These are phyloP conservation scores for Saguinus midas DNA, from an alignment of 2,113 vertebrate genomes.

Conservation along the genomic window DNA sequence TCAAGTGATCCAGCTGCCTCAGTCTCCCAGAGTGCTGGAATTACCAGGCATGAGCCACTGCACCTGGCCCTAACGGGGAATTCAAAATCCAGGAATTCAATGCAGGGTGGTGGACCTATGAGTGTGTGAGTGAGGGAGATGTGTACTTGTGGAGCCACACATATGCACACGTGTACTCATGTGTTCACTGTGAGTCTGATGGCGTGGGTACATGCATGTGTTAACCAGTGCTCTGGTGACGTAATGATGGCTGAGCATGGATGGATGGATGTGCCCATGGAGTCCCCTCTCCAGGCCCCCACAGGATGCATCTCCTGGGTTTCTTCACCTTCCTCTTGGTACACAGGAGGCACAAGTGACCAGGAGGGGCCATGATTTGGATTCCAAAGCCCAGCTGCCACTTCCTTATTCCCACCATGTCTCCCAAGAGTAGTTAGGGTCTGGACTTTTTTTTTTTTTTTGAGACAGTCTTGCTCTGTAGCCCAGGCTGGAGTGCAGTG, in stretches of 20 bases:
- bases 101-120: neutral
- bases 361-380: neutral
- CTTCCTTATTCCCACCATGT: neutral
- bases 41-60: too few species aligned
- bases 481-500: too few species aligned
- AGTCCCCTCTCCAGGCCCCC: neutral
- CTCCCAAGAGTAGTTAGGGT: neutral
- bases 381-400: neutral
- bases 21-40: too few species aligned
- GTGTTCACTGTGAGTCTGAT: neutral
- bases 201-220: rapidly evolving
- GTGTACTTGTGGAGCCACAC: neutral
- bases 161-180: rapidly evolving
- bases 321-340: neutral
- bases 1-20: too few species aligned
- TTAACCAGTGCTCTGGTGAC: neutral
- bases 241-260: neutral
- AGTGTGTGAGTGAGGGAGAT: neutral
- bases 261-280: neutral
- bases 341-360: neutral
- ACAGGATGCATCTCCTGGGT: neutral
- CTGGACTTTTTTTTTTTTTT: neutral
- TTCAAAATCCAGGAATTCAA: neutral
- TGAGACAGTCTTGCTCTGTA: too few species aligned
- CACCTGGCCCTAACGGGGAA: too few species aligned